Conservation (phyloP, 1,140 invertebrate species). For the Drosophila prosaltans region DNA sequence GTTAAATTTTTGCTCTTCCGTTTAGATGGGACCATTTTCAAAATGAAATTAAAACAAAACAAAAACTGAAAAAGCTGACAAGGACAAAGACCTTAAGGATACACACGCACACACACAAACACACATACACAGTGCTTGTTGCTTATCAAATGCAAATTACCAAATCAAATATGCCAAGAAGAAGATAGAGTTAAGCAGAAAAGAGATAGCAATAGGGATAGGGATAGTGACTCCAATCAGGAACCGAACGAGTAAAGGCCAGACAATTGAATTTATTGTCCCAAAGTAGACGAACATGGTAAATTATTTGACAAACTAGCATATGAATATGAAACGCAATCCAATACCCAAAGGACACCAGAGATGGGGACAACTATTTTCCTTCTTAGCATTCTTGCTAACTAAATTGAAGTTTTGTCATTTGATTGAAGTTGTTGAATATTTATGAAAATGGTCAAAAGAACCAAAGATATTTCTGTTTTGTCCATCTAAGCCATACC, state of each 20-base stretch:
- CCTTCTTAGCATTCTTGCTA: not conserved
- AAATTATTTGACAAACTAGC: conserved; percentile 59
- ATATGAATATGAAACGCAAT: conserved; percentile 26
- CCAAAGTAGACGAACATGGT: conserved; percentile 34
- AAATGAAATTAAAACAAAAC: conserved; percentile 77
- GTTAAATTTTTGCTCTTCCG: conserved; percentile 21
- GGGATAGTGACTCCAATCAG: conserved; percentile 38
- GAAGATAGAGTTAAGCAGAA: conserved; percentile 3
- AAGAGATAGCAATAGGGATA: not conserved
- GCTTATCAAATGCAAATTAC: conserved; percentile 78
- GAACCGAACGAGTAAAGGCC: not conserved
- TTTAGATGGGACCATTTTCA: conserved; percentile 46
- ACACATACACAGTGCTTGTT: conserved; percentile 19
- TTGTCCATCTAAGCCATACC: too few relatives aligned
- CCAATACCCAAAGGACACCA: conserved; percentile 1
- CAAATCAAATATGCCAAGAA: conserved; percentile 69
- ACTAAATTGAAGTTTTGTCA: conserved; percentile 1
- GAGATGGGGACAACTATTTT: not conserved
- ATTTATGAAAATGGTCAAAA: conserved; percentile 6
- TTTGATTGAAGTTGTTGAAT: not conserved
- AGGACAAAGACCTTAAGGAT: conserved; percentile 5
- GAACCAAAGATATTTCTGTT: too few relatives aligned
- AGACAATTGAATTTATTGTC: conserved; percentile 65
- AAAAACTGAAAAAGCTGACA: conserved; percentile 43
- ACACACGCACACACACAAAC: not conserved